Evolutionary conservation across 2,888 invertebrate genomes (phyloP).

Genomic region (Danaus chrysippus): DNA sequence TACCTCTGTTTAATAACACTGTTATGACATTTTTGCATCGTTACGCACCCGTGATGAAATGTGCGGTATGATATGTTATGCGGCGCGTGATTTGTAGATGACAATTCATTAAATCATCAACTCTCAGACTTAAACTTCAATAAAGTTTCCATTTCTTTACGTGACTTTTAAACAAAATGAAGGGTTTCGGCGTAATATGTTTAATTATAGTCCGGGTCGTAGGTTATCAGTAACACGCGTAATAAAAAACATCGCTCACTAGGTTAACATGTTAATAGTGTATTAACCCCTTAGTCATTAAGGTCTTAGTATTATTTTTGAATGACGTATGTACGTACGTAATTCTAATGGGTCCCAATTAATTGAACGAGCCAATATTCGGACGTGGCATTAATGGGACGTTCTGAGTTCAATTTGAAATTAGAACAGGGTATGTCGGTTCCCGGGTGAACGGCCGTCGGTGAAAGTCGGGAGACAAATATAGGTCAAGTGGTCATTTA

Average conservation of each 20-base stretch:
- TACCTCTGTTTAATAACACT: conserved; percentile 12
- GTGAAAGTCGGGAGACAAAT: conserved; percentile 71
- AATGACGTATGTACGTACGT: conserved; percentile 62
- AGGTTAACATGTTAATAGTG: conserved; percentile 22
- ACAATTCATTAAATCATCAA: not conserved
- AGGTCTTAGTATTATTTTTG: conserved; percentile 54
- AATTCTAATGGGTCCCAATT: conserved; percentile 77
- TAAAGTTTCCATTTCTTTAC: too few species aligned
- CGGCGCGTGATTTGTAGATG: not conserved
- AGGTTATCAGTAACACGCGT: conserved; percentile 8
- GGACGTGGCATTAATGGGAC: conserved; percentile 20
- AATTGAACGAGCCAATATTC: conserved; percentile 44
- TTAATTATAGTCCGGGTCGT: too few species aligned
- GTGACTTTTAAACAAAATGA: too few species aligned
- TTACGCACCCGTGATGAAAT: not conserved
- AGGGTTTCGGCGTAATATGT: too few species aligned
- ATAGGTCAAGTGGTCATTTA: conserved; percentile 77
- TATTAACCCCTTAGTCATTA: conserved; percentile 29
- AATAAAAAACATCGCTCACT: conserved; percentile 14
- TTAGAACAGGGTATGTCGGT: conserved; percentile 64
- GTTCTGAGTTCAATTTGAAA: conserved; percentile 60
- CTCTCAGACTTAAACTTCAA: too few species aligned
- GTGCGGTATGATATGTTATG: not conserved
- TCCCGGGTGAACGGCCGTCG: conserved; percentile 74
- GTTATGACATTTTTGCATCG: conserved; percentile 1